Base-by-base conservation (phyloP, 2,797 vertebrate species). In the Pterois miles region DNA sequence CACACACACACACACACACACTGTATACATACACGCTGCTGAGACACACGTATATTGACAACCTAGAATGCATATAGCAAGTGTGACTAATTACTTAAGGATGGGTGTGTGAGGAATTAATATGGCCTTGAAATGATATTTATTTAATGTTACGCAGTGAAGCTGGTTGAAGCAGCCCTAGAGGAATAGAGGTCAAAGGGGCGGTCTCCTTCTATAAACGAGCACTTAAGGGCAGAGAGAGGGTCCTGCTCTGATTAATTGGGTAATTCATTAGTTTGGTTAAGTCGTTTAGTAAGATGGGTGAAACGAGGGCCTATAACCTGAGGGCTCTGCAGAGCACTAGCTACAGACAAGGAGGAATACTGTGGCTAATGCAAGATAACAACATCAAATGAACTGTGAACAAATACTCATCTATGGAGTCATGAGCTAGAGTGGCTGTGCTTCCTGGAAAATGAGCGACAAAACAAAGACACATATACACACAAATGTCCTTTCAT, bases 181-280 rank as follows among this genome's bases (percentile, higher is more conserved):
- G 89, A 95, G 92, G 88, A 78, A 93, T 86, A 91, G 91, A 94
- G 94, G 94, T 95, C 94, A 95, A 89, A 90, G 88, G 91, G 91
- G 87, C 84, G 88, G 82, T 82, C 89, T 91, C 80, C 91, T 90
- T 91, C 89, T 91, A 94, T 95, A 95, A 95, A 95, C 88, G 93
- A 94, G 93, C 94, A 94, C 94, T 95, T 95, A 92, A 93, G 91
- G 93, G 89, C 91, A 93, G 82, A 77, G 88, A 94, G 90, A 93
- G 92, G 92, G 91, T 90, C 89, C 89, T 92, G 90, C 89, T 90
- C 93, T 95, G 94, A 96, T 96, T 96, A 95, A 96, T 95, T 95
- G 94, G 92, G 87, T 95, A 94, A 95, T 95, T 96, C 93, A 95
- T 96, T 95, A 95, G 92, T 91, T 94, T 94, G 93, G 93, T 93